Base-by-base conservation (phyloP, 2,888 invertebrate genomes). In the Tholera decimalis region DNA sequence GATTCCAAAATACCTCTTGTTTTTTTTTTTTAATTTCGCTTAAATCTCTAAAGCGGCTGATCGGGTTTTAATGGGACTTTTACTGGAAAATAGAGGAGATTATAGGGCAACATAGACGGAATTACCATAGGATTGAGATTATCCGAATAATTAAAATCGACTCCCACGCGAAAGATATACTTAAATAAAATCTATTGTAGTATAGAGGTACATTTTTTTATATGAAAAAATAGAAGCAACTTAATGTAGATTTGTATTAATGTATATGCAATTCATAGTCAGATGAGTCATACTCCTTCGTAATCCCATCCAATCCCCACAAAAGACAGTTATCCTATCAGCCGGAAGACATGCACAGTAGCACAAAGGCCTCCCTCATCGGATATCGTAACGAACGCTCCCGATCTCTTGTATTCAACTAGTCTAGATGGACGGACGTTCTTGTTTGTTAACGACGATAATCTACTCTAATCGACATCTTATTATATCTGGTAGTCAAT, bases 301-400 rank as follows among this genome's bases (percentile, higher is more conserved):
- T 39, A 33, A 39, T 73, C 37, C 13, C 8, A n/a, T 47, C 53
- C 18, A 47, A 69, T 58, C 71, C 59, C 3, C 7, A 76, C 61
- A 70, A 70, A 75, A 77, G 43, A 39, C 26, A 26, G 35, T 33
- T 30, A 51, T 51, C 46, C 26, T 76, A 70, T 70, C 77, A 59
- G n/a, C 77, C 71, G 77, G 77, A 71, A 71, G 71, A 39, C 47
- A 51, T 46, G 60, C 53, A 70, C 28, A 33, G 51, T 24, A 37
- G 39, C 77, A 71, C 61, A 71, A 76, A 70, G 71, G 41, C 63
- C 26, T 63, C 37, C 24, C 43, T 58, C 51, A 53, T 22, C 43
- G 53, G 30, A 59, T 44, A 46, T 69, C 44, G 37, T 53, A 69
- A 76, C 70, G 47, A 76, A 76, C 33, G 68, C 28, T 24, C 44